These are phyloP conservation scores for Dynastes hyllus DNA, from an alignment of 2,888 invertebrate genomes.

Conservation along the genomic window DNA sequence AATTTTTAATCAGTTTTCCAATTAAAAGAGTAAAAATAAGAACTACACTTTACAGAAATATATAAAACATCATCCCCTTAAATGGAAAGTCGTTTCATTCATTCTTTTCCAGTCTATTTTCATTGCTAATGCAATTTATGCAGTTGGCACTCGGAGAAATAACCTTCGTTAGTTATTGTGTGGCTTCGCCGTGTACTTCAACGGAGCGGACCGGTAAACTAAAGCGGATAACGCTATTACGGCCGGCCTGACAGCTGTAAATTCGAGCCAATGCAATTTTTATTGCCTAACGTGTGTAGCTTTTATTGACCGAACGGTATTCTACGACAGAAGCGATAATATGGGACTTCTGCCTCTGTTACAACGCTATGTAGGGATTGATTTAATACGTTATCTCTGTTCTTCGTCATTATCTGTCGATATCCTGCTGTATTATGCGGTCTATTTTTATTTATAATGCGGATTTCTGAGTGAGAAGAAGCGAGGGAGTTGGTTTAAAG, in stretches of 20 bases:
- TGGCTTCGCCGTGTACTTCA: background rate
- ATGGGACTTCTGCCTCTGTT: background rate
- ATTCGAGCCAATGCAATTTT: constrained; percentile 16
- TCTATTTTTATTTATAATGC: no score
- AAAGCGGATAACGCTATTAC: background rate
- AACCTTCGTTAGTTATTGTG: constrained; percentile 4
- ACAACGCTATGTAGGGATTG: background rate
- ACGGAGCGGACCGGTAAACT: background rate
- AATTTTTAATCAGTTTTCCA: no score
- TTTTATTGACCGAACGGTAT: background rate
- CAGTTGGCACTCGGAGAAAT: constrained; percentile 6
- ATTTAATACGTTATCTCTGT: background rate
- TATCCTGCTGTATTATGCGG: no score
- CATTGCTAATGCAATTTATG: constrained; percentile 6
- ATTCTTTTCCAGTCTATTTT: background rate
- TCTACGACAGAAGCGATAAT: constrained; percentile 1
- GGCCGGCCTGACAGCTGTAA: background rate
- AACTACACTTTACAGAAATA: no score
- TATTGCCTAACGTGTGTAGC: constrained; percentile 2
- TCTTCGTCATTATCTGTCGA: no score
- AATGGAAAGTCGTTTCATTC: background rate
- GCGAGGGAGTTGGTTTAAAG: no score
- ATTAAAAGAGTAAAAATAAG: no score
- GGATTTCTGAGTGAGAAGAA: no score
- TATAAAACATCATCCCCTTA: no score